Evolutionary conservation across 2,113 vertebrate genomes (phyloP).

Genomic region (Vireo altiloquus): DNA sequence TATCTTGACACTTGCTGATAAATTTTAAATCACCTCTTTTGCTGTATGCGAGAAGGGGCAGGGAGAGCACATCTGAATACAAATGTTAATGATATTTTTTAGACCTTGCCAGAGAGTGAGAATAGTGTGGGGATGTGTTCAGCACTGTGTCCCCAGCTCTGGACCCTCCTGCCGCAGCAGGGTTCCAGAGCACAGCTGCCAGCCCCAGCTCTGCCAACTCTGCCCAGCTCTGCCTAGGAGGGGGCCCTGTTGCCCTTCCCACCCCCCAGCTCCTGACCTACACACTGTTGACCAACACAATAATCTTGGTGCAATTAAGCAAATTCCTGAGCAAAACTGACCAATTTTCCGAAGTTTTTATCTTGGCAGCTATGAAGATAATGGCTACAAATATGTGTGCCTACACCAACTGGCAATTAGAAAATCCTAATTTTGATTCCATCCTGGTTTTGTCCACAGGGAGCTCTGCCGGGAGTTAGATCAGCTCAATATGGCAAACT

Average conservation of each 20-base stretch:
- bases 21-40: conserved; percentile 51
- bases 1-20: conserved; percentile 62
- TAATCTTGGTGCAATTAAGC: not conserved
- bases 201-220: not conserved
- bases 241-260: not conserved
- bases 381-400: conserved; percentile 11
- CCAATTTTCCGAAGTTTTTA: conserved; percentile 2
- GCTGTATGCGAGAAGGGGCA: not conserved
- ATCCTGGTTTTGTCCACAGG: not conserved
- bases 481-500: not conserved
- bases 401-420: not conserved
- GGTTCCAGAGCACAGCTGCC: not conserved
- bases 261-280: not conserved
- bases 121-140: not conserved
- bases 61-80: conserved; percentile 7
- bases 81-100: not conserved
- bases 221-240: not conserved
- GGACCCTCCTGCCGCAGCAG: not conserved
- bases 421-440: not conserved
- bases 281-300: not conserved
- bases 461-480: not conserved
- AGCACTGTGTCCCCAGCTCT: not conserved
- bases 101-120: not conserved
- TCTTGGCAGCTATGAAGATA: not conserved
- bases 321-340: not conserved